A percentile compares a stretch with the other conserved stretches of the same genome.
These are phyloP conservation scores for Drosophila asahinai DNA, from an alignment of 1,140 invertebrate genomes.

Conservation along the genomic window DNA sequence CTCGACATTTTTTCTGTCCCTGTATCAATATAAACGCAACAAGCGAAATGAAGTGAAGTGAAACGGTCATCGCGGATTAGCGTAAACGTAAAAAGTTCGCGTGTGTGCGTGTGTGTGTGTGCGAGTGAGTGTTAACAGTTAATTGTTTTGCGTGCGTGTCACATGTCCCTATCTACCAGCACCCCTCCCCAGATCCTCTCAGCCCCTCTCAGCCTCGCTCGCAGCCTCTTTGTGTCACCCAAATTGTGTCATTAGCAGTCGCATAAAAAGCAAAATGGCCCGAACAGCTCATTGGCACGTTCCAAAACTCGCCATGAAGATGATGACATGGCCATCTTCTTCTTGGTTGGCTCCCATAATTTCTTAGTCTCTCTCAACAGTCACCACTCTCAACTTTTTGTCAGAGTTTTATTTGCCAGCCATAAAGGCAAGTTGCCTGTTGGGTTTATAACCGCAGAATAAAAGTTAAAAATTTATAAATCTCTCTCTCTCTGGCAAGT, in stretches of 20 bases:
- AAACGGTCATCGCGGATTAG: constrained; percentile 54
- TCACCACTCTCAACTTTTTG: constrained; percentile 14
- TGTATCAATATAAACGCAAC: constrained; percentile 41
- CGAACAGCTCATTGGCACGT: constrained; percentile 78
- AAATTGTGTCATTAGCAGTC: constrained; percentile 81
- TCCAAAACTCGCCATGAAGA: constrained; percentile 53
- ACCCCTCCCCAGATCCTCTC: background rate
- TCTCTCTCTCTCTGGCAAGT: background rate
- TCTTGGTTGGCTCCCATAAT: constrained; percentile 16
- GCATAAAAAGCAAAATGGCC: constrained; percentile 73
- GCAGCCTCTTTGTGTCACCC: constrained; percentile 55
- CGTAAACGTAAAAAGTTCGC: constrained; percentile 51
- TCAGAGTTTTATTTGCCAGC: constrained; percentile 31
- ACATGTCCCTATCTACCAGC: constrained; percentile 35
- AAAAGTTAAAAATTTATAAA: constrained; percentile 54
- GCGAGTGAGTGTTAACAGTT: constrained; percentile 56
- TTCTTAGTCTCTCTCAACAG: constrained; percentile 6
- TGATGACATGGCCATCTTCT: constrained; percentile 40
- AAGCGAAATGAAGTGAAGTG: constrained; percentile 49
- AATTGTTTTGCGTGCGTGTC: constrained; percentile 73
- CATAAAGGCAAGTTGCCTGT: constrained; percentile 33
- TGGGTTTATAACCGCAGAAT: constrained; percentile 38
- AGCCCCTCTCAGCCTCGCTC: background rate
- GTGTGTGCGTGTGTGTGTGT: constrained; percentile 7
- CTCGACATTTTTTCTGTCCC: background rate